phyloP scores from a whole-genome alignment of 2,113 vertebrate genomes.

The Paradoxurus hermaphroditus region DNA sequence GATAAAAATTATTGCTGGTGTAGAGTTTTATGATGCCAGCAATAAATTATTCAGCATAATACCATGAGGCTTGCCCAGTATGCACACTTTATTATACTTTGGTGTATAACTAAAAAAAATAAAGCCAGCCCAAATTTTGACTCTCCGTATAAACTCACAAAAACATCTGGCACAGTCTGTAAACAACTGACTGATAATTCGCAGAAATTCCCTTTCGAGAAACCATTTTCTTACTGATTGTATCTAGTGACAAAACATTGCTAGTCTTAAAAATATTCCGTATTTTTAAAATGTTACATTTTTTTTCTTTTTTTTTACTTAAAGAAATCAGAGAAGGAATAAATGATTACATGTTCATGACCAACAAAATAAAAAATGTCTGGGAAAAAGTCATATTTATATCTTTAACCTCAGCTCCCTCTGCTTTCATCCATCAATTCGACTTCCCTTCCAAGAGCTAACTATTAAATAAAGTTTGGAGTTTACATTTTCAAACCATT shows the following conservation, averaged over 20 bases:
- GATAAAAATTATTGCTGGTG: background rate
- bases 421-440: background rate
- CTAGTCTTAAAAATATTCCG: background rate
- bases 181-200: background rate
- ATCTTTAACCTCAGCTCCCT: background rate
- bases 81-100: background rate
- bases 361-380: background rate
- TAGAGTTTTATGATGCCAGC: constrained; percentile 23
- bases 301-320: background rate
- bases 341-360: background rate
- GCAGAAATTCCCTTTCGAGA: background rate
- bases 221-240: background rate
- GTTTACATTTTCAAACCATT: background rate
- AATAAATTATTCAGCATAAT: constrained; percentile 27
- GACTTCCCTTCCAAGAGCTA: background rate
- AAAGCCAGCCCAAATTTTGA: background rate
- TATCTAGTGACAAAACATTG: background rate
- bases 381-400: background rate
- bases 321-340: background rate
- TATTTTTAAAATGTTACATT: background rate
- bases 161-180: background rate
- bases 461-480: background rate
- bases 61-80: background rate
- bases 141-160: background rate
- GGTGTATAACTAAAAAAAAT: background rate